Evolutionary conservation across 2,113 vertebrate genomes (phyloP), one percentile per base, ranked within the genome.

Genomic region (Pygoscelis antarcticus): DNA sequence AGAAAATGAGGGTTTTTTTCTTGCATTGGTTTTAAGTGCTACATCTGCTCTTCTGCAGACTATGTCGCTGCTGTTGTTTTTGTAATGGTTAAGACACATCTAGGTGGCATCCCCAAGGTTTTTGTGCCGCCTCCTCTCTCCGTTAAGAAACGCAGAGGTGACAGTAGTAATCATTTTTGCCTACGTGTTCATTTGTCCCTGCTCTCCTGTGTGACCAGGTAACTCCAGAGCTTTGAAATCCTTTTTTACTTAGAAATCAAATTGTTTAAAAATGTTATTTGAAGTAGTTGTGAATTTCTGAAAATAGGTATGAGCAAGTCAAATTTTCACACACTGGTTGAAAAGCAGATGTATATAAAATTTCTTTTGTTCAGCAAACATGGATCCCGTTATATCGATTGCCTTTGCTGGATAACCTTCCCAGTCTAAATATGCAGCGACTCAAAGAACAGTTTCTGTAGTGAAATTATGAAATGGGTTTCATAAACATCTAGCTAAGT

Each of bases 91-190:
- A 85, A 72, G 89, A 90, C 86, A 58, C 70, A 93, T 90, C 77
- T 93, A 81, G 93, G 89, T 94, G 94, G 78, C 92, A 91, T 91
- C 87, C 78, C 87, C 49, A 88, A 83, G 49, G 72, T 82, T 91
- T 89, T 46, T 69, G 23, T 91, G 51, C 42, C 10, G 8, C 21
- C 16, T 69, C 6, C 72, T 94, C n/a, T 81, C 83, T 79, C 92
- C 47, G n/a, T 83, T 62, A 65, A 94, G 68, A 85, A 93, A 70
- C 47, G 23, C 94, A 60, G 71, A 93, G 54, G 69, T 96, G 87
- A 88, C 83, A 88, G 66, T 64, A 86, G 34, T 94, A 62, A 64
- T 94, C 1, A 70, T 66, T 96, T 96, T 97, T 77, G 32, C 65
- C 81, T 93, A 29, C 30, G 7, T 55, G 55, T 51, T 93, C 22